phyloP scores from a whole-genome alignment of 2,113 vertebrate species.

The Miniopterus natalensis region DNA sequence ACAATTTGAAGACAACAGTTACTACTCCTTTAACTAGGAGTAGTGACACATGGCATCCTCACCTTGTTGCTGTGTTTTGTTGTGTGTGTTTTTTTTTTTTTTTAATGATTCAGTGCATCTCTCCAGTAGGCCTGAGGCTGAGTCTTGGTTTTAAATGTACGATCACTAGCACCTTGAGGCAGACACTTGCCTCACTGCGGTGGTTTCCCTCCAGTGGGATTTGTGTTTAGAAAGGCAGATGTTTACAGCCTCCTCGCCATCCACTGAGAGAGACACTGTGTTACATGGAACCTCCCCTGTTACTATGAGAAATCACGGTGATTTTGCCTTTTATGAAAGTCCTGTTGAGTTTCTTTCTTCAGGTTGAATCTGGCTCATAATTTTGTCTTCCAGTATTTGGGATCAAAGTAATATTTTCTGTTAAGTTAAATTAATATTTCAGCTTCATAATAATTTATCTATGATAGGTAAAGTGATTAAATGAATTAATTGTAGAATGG shows the following conservation, averaged over 20 bases:
- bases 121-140: not conserved
- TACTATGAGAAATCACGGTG: not conserved
- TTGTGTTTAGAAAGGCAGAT: not conserved
- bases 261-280: not conserved
- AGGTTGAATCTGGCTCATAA: not conserved
- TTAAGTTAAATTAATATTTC: not conserved
- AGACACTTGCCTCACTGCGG: not conserved
- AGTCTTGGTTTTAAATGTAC: not conserved
- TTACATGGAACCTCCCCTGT: not conserved
- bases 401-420: conserved; percentile 12
- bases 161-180: not conserved
- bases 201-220: not conserved
- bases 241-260: not conserved
- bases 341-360: not conserved
- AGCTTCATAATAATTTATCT: not conserved
- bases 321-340: not conserved
- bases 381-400: not conserved
- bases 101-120: not conserved
- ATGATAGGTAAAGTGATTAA: not conserved
- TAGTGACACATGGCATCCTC: not conserved
- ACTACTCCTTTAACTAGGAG: not conserved
- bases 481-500: not conserved
- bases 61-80: not conserved
- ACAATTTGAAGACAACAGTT: not conserved
- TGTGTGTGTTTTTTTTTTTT: not conserved